Evolutionary conservation across 2,113 vertebrate species (phyloP).

Genomic region (Menura novaehollandiae): DNA sequence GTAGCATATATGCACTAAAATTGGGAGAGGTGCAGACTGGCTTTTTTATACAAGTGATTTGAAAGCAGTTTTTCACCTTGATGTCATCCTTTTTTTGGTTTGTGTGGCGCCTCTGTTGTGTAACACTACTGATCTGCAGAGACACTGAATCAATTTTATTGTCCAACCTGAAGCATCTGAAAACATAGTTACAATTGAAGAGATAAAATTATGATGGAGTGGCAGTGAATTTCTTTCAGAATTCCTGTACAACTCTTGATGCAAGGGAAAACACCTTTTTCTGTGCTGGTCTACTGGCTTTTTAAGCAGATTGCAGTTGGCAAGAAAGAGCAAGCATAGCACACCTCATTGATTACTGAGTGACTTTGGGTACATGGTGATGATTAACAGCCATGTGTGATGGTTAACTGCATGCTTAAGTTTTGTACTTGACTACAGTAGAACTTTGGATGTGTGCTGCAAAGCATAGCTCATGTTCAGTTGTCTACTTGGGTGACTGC

Average conservation of each 20-base stretch:
- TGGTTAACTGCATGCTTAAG: not conserved
- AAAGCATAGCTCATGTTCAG: not conserved
- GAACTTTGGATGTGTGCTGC: not conserved
- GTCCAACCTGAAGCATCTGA: not conserved
- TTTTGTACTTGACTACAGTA: not conserved
- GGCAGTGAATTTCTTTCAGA: not conserved
- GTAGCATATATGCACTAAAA: not conserved
- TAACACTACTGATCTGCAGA: not conserved
- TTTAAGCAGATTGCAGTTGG: not conserved
- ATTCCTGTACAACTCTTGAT: not conserved
- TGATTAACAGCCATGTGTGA: not conserved
- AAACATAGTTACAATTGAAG: not conserved
- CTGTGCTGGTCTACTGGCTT: not conserved
- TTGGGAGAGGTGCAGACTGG: not conserved
- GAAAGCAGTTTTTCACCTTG: not conserved
- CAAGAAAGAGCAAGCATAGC: not conserved
- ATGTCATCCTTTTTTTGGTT: not conserved
- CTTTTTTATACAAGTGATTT: not conserved
- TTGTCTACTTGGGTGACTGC: not conserved
- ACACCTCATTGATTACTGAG: not conserved
- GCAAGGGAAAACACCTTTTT: not conserved
- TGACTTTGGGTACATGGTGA: not conserved
- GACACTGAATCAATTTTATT: not conserved
- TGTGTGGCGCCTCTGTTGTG: not conserved
- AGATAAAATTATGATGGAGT: not conserved